These are phyloP conservation scores for Eilema depressum DNA, from an alignment of 2,888 invertebrate species.

Conservation along the genomic window DNA sequence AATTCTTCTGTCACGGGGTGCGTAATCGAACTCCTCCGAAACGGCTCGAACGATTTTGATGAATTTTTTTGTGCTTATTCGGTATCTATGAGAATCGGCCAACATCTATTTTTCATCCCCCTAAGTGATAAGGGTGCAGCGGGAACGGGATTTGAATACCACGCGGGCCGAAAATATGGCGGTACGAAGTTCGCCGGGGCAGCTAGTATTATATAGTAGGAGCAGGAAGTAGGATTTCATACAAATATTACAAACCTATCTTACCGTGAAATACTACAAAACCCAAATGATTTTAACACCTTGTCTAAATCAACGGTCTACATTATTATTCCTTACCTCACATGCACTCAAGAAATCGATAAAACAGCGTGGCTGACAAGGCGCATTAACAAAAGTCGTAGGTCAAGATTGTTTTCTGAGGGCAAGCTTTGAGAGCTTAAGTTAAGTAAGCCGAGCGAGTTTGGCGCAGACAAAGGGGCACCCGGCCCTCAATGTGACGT, in stretches of 20 bases:
- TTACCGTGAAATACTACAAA: neutral
- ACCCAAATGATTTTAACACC: neutral
- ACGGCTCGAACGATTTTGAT: too few relatives aligned
- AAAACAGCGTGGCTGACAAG: constrained; percentile 23
- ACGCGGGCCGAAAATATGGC: too few relatives aligned
- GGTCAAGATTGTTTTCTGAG: constrained; percentile 67
- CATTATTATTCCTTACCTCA: neutral
- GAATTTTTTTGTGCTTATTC: too few relatives aligned
- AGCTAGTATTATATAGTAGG: too few relatives aligned
- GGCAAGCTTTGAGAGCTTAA: constrained; percentile 55
- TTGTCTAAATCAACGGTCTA: neutral
- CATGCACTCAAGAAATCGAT: constrained; percentile 14
- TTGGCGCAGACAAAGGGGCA: constrained; percentile 58
- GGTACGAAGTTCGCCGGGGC: too few relatives aligned
- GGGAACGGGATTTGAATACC: too few relatives aligned
- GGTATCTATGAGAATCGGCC: too few relatives aligned
- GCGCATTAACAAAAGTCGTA: constrained; percentile 39
- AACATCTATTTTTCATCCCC: too few relatives aligned
- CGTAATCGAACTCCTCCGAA: too few relatives aligned
- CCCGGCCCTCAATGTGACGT: constrained; percentile 50
- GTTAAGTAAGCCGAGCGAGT: constrained; percentile 59
- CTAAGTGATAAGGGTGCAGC: too few relatives aligned
- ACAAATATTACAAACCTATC: neutral
- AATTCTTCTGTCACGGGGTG: too few relatives aligned
- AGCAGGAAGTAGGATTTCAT: too few relatives aligned